phyloP scores from a whole-genome alignment of 2,888 invertebrate species.

The Meandrusa payeni region DNA sequence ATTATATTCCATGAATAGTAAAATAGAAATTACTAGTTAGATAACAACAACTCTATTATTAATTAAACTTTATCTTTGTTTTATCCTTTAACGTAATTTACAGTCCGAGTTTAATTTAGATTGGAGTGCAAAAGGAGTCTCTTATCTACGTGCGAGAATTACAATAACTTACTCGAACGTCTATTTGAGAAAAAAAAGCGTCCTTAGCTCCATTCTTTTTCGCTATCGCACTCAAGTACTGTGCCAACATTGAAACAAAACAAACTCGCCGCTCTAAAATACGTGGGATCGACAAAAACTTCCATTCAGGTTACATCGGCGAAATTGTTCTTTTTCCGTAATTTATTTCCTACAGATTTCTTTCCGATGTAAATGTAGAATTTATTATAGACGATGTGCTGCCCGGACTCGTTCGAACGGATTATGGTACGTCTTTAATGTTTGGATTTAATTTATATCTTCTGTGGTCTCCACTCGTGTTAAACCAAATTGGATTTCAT shows the following conservation, averaged over 20 bases:
- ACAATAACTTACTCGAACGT: conserved; percentile 23
- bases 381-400: conserved; percentile 35
- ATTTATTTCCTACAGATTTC: conserved; percentile 30
- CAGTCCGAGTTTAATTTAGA: conserved; percentile 17
- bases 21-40: too few species aligned
- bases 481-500: conserved; percentile 23
- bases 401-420: conserved; percentile 31
- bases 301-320: conserved; percentile 26
- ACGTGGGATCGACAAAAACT: conserved; percentile 29
- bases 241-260: conserved; percentile 24
- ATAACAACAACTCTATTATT: too few species aligned
- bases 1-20: too few species aligned
- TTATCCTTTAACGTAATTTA: conserved; percentile 6
- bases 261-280: conserved; percentile 24
- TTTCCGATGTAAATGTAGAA: conserved; percentile 34
- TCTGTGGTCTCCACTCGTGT: conserved; percentile 27
- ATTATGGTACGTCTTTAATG: conserved; percentile 37
- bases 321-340: conserved; percentile 28
- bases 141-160: conserved; percentile 25
- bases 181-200: conserved; percentile 21
- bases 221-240: conserved; percentile 24
- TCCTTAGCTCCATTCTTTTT: conserved; percentile 20
- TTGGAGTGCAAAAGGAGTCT: conserved; percentile 13
- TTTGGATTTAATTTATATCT: conserved; percentile 45
- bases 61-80: conserved; percentile 5